Evolutionary conservation across 2,113 vertebrate species (phyloP), one percentile per base, ranked within the genome.

Genomic region (Calidris pygmaea): DNA sequence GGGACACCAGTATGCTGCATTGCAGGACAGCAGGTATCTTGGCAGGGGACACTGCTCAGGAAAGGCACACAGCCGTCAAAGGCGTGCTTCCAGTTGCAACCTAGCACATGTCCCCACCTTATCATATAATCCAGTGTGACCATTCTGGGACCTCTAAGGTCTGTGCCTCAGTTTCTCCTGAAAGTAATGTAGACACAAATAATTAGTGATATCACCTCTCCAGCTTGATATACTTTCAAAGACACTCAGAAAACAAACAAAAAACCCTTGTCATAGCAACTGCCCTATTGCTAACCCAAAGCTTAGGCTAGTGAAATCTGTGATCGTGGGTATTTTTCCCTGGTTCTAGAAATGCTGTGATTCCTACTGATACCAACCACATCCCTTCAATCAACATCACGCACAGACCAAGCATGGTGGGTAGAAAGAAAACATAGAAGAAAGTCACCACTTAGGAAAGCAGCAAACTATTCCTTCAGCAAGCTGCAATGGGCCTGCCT

Each of bases 41-140:
- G 50, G 43, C 63, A 91, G 18, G 15, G 26, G 11, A 48, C 27
- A 11, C 8, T 34, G 55, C 39, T 56, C 48, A 30, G 41, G 20
- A 85, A 85, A 90, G n/a, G 27, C 27, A 63, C 4, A 7, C 30
- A 66, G 55, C 34, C 76, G 29, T 9, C 48, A 87, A 80, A 93
- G 29, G 23, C n/a, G 63, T 0, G 0, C 18, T 81, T 47, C 55
- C 23, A 93, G 85, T 21, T 87, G 65, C 65, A 89, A 35, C 50
- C 39, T 62, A 81, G 60, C 59, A 67, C 1, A 0, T 19, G 0
- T 19, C 32, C 34, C 7, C 45, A 50, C 50, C 32, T 63, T n/a
- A 37, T 43, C 21, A 12, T 23, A 39, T 19, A 76, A 58, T n/a
- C 15, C 14, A 50, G 12, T 27, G 62, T 50, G 34, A 68, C 15